Evolutionary conservation across 2,888 invertebrate genomes (phyloP).

Genomic region (Lissocephala sabroskyi): DNA sequence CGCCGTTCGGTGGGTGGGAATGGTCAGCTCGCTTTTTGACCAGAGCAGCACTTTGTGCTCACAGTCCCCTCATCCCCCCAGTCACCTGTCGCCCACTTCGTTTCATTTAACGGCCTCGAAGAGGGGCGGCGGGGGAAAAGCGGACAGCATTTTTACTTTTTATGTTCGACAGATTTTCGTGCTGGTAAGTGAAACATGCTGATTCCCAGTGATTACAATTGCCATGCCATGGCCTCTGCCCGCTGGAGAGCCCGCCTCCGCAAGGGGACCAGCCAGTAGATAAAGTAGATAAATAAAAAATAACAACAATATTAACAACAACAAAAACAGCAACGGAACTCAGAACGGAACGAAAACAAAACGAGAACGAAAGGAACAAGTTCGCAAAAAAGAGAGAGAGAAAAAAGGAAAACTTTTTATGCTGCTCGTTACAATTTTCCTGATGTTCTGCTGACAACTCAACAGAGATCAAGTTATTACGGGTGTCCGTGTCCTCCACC

Average conservation of each 20-base stretch:
- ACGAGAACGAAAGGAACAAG: background rate
- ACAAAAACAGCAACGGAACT: background rate
- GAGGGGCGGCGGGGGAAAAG: conserved; percentile 4
- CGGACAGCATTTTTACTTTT: conserved; percentile 52
- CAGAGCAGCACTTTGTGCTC: conserved; percentile 47
- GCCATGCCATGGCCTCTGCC: conserved; percentile 34
- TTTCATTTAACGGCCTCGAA: background rate
- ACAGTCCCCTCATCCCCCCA: too few relatives aligned
- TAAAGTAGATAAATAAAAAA: conserved; percentile 45
- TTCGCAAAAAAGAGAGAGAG: too few relatives aligned
- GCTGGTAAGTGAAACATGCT: conserved; percentile 65
- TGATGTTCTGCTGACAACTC: conserved; percentile 65
- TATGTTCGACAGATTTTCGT: conserved; percentile 63
- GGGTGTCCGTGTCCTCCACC: background rate
- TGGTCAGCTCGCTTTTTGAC: conserved; percentile 26
- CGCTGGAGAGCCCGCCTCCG: conserved; percentile 1
- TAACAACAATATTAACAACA: conserved; percentile 10
- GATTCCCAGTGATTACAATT: conserved; percentile 63
- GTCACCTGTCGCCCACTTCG: too few relatives aligned
- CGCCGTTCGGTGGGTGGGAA: too few relatives aligned
- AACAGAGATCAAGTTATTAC: conserved; percentile 63
- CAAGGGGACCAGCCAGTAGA: conserved; percentile 25
- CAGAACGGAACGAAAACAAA: background rate
- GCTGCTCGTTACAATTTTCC: conserved; percentile 57
- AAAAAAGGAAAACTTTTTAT: conserved; percentile 24